phyloP scores from a whole-genome alignment of 2,797 vertebrate species.

The Peromyscus melanophrys region DNA sequence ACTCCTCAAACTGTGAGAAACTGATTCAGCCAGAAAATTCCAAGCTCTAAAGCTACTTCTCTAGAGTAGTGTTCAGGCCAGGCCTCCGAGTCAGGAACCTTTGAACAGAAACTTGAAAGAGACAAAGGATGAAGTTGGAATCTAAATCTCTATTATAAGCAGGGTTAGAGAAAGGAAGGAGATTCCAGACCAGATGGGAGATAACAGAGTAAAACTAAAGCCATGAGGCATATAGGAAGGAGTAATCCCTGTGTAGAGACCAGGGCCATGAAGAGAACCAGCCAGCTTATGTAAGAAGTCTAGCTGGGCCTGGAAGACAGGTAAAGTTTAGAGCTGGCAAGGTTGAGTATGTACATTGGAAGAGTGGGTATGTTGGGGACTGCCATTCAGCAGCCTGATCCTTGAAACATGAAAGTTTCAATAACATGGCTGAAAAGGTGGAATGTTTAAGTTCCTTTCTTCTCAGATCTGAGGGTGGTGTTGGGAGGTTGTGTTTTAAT shows the following conservation, averaged over 20 bases:
- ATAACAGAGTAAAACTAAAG: too few species aligned
- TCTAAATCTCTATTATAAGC: neutral
- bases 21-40: constrained; percentile 78
- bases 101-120: neutral
- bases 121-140: neutral
- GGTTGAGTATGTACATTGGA: fast-evolving
- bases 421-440: constrained; percentile 81
- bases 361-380: neutral
- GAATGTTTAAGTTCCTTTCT: constrained; percentile 80
- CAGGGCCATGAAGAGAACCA: too few species aligned
- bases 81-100: too few species aligned
- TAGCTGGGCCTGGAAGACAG: neutral
- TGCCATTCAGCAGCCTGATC: constrained; percentile 57
- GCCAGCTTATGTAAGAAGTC: constrained; percentile 21
- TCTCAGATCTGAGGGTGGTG: constrained; percentile 78
- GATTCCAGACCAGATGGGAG: neutral
- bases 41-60: constrained; percentile 52
- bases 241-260: neutral
- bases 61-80: neutral
- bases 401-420: constrained; percentile 82
- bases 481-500: constrained; percentile 71
- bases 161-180: too few species aligned
- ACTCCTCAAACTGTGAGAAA: neutral
- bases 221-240: neutral
- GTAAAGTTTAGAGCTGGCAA: neutral